Conservation (phyloP, 2,113 vertebrate genomes). For the Labeo rohita region DNA sequence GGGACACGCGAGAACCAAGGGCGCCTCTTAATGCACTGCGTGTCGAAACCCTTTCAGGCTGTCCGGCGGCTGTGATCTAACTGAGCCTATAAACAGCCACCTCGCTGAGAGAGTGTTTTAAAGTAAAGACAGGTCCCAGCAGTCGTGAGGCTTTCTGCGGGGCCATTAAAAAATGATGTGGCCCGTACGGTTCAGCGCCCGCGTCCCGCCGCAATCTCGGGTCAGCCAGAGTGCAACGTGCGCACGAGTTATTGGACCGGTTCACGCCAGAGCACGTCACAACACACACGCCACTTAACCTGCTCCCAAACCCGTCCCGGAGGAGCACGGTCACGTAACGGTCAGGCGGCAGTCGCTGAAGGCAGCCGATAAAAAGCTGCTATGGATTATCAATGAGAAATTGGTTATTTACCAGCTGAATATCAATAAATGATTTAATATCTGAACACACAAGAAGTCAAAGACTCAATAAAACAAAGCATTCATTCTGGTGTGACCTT, state of each 20-base stretch:
- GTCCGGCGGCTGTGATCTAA: slow-evolving; percentile 30
- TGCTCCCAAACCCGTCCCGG: neutral
- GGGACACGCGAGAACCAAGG: slow-evolving; percentile 11
- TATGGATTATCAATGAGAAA: neutral
- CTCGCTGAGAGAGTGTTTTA: slow-evolving; percentile 42
- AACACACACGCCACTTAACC: slow-evolving; percentile 39
- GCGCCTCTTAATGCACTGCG: slow-evolving; percentile 36
- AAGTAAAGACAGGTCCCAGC: slow-evolving; percentile 39
- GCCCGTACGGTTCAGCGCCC: slow-evolving; percentile 30
- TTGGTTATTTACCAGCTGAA: neutral
- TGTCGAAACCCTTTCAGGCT: slow-evolving; percentile 38
- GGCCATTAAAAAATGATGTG: slow-evolving; percentile 58
- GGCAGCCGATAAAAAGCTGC: neutral
- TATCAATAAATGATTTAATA: neutral
- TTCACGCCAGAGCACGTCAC: slow-evolving; percentile 36
- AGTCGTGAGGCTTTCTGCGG: slow-evolving; percentile 42
- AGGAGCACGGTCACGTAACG: slow-evolving; percentile 45
- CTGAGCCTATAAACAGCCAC: slow-evolving; percentile 42
- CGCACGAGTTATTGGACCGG: slow-evolving; percentile 27
- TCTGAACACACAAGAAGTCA: neutral
- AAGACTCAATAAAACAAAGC: neutral
- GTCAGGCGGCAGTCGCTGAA: slow-evolving; percentile 18
- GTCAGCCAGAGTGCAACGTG: slow-evolving; percentile 43
- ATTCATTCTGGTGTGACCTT: slow-evolving; percentile 2
- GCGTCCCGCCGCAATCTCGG: slow-evolving; percentile 6